A percentile compares a stretch with the other conserved stretches of the same genome.
phyloP scores from a whole-genome alignment of 2,797 vertebrate genomes.

The Hapalemur alaotrensis region DNA sequence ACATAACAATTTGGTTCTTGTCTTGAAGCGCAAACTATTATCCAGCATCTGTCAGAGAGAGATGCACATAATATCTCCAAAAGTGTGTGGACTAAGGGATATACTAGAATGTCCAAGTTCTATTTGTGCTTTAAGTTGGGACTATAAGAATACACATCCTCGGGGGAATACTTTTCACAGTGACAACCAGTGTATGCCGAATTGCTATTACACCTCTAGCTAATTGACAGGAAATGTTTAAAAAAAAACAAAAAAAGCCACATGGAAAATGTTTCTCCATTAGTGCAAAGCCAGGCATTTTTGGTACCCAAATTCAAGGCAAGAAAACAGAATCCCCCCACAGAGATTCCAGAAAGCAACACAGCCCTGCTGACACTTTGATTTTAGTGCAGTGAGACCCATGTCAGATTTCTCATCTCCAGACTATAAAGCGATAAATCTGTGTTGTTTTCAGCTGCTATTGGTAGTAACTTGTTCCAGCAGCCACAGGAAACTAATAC shows the following conservation, averaged over 20 bases:
- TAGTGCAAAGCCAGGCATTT: neutral
- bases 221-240: neutral
- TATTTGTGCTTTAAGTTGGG: neutral
- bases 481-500: neutral
- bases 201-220: neutral
- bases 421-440: neutral
- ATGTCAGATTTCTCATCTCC: neutral
- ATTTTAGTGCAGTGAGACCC: neutral
- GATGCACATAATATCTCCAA: neutral
- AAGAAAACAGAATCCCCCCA: neutral
- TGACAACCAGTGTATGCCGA: neutral
- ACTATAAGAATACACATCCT: neutral
- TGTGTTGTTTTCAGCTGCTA: neutral
- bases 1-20: neutral
- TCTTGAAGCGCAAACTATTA: neutral
- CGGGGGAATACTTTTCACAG: neutral
- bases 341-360: neutral
- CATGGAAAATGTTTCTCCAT: neutral
- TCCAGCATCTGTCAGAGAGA: neutral
- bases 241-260: neutral
- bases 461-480: neutral
- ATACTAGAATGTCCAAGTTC: neutral
- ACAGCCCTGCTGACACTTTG: neutral
- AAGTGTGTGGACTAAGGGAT: neutral
- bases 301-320: neutral